Percentiles rank a stretch among this genome's conserved stretches.
Conservation (phyloP, 2,888 invertebrate species). For the Drosophila meridionalis region DNA sequence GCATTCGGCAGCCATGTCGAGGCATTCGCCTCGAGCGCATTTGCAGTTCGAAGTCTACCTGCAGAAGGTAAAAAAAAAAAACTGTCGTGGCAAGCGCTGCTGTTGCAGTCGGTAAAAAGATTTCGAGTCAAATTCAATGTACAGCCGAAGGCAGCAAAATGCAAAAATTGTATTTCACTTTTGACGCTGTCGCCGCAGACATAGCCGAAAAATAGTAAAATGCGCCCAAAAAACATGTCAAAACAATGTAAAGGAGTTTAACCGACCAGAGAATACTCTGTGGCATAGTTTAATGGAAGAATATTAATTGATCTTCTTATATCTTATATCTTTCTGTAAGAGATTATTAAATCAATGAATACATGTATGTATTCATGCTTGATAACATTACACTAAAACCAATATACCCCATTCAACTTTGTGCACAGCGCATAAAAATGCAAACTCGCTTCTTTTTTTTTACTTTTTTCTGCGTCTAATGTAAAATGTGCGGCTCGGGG, state of each 20-base stretch:
- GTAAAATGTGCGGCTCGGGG: constrained; percentile 69
- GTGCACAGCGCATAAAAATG: constrained; percentile 1
- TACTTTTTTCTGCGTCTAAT: constrained; percentile 48
- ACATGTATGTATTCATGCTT: neutral
- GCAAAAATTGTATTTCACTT: constrained; percentile 71
- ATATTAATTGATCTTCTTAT: neutral
- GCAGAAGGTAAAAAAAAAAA: neutral
- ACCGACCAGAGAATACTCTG: neutral
- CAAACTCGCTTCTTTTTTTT: constrained; percentile 42
- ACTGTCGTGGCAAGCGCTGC: constrained; percentile 34
- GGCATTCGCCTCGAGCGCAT: constrained; percentile 37
- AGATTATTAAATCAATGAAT: too few relatives aligned
- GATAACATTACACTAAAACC: neutral
- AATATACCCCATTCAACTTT: neutral
- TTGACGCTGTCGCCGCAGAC: constrained; percentile 56
- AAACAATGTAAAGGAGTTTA: neutral
- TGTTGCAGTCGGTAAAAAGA: constrained; percentile 23
- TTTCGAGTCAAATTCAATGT: constrained; percentile 66
- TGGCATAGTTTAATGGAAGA: neutral
- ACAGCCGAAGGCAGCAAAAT: constrained; percentile 66
- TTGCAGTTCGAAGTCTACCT: constrained; percentile 20
- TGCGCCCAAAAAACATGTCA: constrained; percentile 12
- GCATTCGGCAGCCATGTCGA: constrained; percentile 38
- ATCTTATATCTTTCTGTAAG: neutral
- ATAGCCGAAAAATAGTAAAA: constrained; percentile 6